These are phyloP conservation scores for Cyphomyrus plagiostoma DNA, from an alignment of 2,113 vertebrate species.

Conservation along the genomic window DNA sequence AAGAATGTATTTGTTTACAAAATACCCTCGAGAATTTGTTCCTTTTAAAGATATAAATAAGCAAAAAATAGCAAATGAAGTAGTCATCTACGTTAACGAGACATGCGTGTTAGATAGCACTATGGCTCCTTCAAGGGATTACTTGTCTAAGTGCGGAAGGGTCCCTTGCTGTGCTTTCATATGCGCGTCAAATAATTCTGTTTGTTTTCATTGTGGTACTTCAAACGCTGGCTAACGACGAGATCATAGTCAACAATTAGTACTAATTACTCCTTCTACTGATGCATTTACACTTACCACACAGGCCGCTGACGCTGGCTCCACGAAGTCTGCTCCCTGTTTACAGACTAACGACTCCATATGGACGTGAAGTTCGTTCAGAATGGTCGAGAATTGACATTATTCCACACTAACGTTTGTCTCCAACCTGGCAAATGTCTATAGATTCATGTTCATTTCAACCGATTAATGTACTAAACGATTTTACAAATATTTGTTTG, in stretches of 20 bases:
- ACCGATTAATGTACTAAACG: background rate
- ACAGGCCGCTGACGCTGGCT: slow-evolving; percentile 61
- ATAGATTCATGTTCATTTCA: background rate
- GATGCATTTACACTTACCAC: slow-evolving; percentile 64
- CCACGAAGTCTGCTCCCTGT: slow-evolving; percentile 69
- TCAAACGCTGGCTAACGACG: slow-evolving; percentile 73
- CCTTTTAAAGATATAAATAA: background rate
- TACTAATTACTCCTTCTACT: slow-evolving; percentile 61
- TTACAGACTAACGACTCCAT: slow-evolving; percentile 27
- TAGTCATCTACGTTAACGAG: background rate
- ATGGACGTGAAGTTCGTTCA: slow-evolving; percentile 33
- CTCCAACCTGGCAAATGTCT: background rate
- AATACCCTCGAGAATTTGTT: background rate
- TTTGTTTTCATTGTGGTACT: slow-evolving; percentile 56
- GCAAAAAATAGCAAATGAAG: background rate
- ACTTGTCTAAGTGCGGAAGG: background rate
- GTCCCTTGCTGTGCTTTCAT: slow-evolving; percentile 37
- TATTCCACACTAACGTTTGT: slow-evolving; percentile 26
- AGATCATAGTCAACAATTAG: slow-evolving; percentile 71
- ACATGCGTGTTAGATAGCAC: background rate
- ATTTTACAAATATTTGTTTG: background rate
- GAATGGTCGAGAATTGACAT: slow-evolving; percentile 19
- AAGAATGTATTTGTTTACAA: background rate
- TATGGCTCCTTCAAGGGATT: background rate
- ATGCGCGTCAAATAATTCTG: slow-evolving; percentile 37